Evolutionary conservation across 53 echinoderm and acorn worm genomes (phyloP).

Genomic region (Arbacia lixula): DNA sequence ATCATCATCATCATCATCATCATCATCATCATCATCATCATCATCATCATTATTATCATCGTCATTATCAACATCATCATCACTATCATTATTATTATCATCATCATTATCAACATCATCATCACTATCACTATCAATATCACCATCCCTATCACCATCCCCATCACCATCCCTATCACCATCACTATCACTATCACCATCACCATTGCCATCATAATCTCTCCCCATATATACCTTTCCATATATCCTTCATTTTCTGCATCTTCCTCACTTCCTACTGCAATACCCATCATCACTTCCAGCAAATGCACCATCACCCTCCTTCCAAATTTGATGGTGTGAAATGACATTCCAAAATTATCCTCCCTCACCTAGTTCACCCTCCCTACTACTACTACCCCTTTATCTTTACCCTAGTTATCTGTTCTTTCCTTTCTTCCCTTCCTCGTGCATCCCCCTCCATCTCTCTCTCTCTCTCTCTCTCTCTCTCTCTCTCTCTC

Average conservation of each 20-base stretch:
- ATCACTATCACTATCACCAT: background rate
- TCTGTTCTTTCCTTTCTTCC: background rate
- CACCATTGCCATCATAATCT: too few relatives aligned
- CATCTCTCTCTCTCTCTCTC: background rate
- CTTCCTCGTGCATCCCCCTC: background rate
- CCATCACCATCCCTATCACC: background rate
- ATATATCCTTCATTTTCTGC: too few relatives aligned
- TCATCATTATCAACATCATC: background rate
- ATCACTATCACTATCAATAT: background rate
- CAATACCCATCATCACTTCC: too few relatives aligned
- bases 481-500: background rate
- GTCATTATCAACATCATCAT: background rate
- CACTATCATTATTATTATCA: background rate
- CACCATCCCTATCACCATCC: background rate
- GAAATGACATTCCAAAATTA: too few relatives aligned
- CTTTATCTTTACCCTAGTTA: background rate
- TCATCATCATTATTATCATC: slow-evolving; percentile 16
- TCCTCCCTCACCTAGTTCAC: too few relatives aligned
- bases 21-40: slow-evolving; percentile 7
- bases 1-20: slow-evolving; percentile 10
- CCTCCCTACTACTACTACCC: too few relatives aligned
- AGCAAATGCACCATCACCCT: background rate
- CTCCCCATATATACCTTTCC: too few relatives aligned
- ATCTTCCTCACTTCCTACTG: too few relatives aligned
- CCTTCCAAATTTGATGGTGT: slow-evolving; percentile 29